Conservation (phyloP, 2,797 vertebrate genomes). For the Alfaro cultratus region DNA sequence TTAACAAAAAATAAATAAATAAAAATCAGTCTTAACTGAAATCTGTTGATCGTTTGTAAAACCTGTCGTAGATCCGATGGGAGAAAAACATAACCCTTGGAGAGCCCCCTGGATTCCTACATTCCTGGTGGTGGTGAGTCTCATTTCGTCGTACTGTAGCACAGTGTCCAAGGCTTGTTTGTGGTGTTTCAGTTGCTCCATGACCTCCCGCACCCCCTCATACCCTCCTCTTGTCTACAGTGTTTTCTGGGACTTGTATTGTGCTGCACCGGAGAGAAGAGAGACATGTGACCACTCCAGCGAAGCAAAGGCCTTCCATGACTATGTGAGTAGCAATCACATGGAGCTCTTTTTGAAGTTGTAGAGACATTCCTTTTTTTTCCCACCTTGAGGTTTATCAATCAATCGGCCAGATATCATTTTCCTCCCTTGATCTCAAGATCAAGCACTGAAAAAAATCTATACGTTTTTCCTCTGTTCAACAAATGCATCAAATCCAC, state of each 20-base stretch:
- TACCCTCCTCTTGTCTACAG: slow-evolving; percentile 76
- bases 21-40: background rate
- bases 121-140: slow-evolving; percentile 99
- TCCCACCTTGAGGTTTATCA: slow-evolving; percentile 1
- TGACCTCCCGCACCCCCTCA: background rate
- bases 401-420: slow-evolving; percentile 8
- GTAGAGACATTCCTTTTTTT: background rate
- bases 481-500: background rate
- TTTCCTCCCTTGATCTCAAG: background rate
- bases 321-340: slow-evolving; percentile 90
- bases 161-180: slow-evolving; percentile 46
- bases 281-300: slow-evolving; percentile 99
- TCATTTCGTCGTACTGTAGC: slow-evolving; percentile 23
- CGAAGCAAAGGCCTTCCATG: slow-evolving; percentile 99
- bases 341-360: slow-evolving; percentile 29
- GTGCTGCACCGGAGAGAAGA: slow-evolving; percentile 97
- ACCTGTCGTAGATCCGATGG: slow-evolving; percentile 90
- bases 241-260: slow-evolving; percentile 99
- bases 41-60: slow-evolving; percentile 3
- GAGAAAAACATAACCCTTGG: slow-evolving; percentile 99
- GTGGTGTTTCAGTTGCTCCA: slow-evolving; percentile 33
- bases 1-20: background rate
- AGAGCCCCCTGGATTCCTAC: slow-evolving; percentile 96
- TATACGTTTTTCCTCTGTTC: background rate
- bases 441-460: background rate